Percentiles rank a stretch among this genome's conserved stretches.
Evolutionary conservation across 2,113 vertebrate species (phyloP).

Genomic region (Gnathonemus longibarbis): DNA sequence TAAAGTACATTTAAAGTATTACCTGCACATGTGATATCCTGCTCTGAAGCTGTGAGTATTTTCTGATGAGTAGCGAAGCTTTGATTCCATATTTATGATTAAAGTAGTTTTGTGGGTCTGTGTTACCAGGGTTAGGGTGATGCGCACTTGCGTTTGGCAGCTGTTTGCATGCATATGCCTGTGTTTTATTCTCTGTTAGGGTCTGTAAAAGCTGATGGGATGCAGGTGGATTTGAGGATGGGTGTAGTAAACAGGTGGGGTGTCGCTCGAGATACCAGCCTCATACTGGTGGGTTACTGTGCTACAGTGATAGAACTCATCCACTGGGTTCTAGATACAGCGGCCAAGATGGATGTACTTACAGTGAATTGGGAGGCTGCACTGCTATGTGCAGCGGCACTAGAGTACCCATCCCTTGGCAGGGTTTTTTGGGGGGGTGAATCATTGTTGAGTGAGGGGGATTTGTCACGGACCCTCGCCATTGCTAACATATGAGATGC

Average conservation of each 20-base stretch:
- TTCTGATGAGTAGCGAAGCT: neutral
- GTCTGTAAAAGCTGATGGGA: neutral
- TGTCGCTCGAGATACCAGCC: neutral
- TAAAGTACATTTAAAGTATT: neutral
- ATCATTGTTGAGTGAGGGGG: neutral
- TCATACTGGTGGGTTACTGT: neutral
- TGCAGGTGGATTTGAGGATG: neutral
- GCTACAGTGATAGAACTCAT: neutral
- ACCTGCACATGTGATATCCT: neutral
- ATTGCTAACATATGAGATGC: neutral
- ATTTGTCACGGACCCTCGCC: neutral
- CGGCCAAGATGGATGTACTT: neutral
- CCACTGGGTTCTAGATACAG: neutral
- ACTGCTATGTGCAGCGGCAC: neutral
- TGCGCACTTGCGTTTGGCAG: neutral
- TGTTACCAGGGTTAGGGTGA: neutral
- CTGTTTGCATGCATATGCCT: neutral
- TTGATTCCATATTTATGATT: neutral
- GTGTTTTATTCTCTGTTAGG: neutral
- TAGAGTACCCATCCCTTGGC: neutral
- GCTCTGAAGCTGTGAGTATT: neutral
- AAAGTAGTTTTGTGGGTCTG: neutral
- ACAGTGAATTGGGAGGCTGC: neutral
- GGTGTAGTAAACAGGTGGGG: neutral
- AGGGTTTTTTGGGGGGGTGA: too few relatives aligned